Evolutionary conservation across 2,888 invertebrate species (phyloP).

Genomic region (Perdita meconis): DNA sequence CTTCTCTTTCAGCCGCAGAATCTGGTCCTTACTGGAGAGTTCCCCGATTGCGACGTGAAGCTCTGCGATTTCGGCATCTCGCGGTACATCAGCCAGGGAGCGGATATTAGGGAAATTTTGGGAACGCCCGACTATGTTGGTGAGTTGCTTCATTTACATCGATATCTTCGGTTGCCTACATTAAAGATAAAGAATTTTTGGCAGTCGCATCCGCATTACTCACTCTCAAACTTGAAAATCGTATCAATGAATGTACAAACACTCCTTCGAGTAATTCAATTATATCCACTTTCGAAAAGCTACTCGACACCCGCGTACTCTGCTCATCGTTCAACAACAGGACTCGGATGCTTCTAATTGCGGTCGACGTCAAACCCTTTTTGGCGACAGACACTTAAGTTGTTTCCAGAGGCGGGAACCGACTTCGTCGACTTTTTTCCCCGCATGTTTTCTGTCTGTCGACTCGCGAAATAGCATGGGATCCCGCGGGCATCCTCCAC

Average conservation of each 20-base stretch:
- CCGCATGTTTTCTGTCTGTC: background rate
- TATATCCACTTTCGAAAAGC: background rate
- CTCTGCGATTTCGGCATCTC: slow-evolving; percentile 98
- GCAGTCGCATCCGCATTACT: too few relatives aligned
- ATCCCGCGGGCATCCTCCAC: background rate
- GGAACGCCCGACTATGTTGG: slow-evolving; percentile 98
- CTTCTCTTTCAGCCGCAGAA: slow-evolving; percentile 92
- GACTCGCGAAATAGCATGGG: background rate
- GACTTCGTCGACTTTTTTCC: background rate
- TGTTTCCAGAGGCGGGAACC: background rate
- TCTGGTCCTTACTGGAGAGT: slow-evolving; percentile 92
- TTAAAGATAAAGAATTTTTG: too few relatives aligned
- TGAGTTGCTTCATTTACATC: slow-evolving; percentile 85
- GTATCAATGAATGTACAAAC: too few relatives aligned
- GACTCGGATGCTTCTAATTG: background rate
- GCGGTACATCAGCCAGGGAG: slow-evolving; percentile 94
- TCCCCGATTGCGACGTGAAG: slow-evolving; percentile 91
- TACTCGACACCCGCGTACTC: background rate
- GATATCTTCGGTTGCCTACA: too few relatives aligned
- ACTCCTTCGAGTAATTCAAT: background rate
- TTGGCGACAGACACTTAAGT: background rate
- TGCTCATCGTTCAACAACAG: background rate
- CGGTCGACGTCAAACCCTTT: background rate
- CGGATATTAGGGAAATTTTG: slow-evolving; percentile 96
- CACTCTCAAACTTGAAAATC: too few relatives aligned